Percentiles rank a stretch among this genome's conserved stretches.
phyloP scores from a whole-genome alignment of 2,113 vertebrate genomes.

The Larimichthys polyactis region DNA sequence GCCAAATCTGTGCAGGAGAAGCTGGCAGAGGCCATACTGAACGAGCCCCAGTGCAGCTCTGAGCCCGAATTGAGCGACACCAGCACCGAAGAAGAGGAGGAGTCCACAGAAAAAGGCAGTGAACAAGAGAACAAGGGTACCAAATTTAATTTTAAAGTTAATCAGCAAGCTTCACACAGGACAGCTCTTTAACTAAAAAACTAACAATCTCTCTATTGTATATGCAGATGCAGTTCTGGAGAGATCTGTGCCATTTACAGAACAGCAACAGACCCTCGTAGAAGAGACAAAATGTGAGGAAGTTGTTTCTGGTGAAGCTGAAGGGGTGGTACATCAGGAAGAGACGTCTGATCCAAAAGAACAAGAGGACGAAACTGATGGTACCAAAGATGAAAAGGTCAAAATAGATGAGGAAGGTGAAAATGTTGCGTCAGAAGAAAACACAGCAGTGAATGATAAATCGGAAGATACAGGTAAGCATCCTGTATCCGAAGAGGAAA shows the following conservation, averaged over 20 bases:
- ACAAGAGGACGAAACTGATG: conserved; percentile 8
- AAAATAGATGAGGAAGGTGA: conserved; percentile 20
- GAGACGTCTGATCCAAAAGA: conserved; percentile 34
- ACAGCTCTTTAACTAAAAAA: not conserved
- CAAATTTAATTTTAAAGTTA: not conserved
- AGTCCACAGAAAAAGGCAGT: conserved; percentile 17
- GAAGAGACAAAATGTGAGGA: conserved; percentile 51
- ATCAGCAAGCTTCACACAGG: not conserved
- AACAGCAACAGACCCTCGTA: conserved; percentile 25
- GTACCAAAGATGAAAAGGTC: conserved; percentile 7
- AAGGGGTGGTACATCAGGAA: not conserved
- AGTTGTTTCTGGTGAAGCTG: conserved; percentile 1
- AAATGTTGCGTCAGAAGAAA: conserved; percentile 19
- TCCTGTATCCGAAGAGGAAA: conserved; percentile 15
- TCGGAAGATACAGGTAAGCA: conserved; percentile 14
- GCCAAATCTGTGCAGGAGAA: conserved; percentile 88
- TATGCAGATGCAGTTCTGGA: conserved; percentile 62
- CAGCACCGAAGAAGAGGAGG: conserved; percentile 79
- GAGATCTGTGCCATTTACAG: conserved; percentile 10
- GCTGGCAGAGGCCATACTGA: conserved; percentile 78
- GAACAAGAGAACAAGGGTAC: conserved; percentile 63
- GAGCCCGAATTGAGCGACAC: conserved; percentile 82
- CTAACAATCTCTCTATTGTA: not conserved
- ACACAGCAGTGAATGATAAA: conserved; percentile 36
- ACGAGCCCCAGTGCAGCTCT: conserved; percentile 65